phyloP scores from a whole-genome alignment of 2,888 invertebrate species.

The Chrysolina oricalcia region DNA sequence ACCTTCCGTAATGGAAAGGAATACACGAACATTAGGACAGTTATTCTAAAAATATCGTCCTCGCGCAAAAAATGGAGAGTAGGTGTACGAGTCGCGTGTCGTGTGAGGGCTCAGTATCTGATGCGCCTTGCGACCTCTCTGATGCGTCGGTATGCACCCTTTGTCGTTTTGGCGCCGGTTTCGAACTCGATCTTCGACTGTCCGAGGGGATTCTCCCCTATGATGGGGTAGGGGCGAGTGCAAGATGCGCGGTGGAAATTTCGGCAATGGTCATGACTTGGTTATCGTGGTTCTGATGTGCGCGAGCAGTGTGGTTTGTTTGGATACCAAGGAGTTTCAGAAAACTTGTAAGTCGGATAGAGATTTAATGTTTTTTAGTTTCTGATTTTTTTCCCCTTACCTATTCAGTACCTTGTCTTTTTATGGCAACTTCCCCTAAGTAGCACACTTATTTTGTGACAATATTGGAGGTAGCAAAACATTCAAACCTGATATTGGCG shows the following conservation, averaged over 20 bases:
- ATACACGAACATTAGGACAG: conserved; percentile 25
- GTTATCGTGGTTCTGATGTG: conserved; percentile 47
- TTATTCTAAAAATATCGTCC: conserved; percentile 49
- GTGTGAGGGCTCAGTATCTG: conserved; percentile 58
- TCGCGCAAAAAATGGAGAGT: conserved; percentile 58
- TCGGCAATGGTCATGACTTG: conserved; percentile 33
- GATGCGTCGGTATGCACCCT: conserved; percentile 54
- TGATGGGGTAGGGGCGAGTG: conserved; percentile 46
- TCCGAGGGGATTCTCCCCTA: conserved; percentile 18
- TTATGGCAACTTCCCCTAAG: too few species aligned
- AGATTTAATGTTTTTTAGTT: too few species aligned
- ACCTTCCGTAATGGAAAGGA: conserved; percentile 48
- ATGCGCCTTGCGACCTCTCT: conserved; percentile 56
- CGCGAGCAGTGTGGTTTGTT: conserved; percentile 46
- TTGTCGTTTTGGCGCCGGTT: conserved; percentile 28
- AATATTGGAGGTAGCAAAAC: too few species aligned
- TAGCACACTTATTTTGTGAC: too few species aligned
- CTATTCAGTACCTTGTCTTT: too few species aligned
- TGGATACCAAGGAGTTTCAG: conserved; percentile 64
- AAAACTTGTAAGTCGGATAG: conserved; percentile 65
- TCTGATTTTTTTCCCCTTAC: too few species aligned
- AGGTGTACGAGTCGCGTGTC: conserved; percentile 56
- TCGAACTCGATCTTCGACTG: conserved; percentile 13
- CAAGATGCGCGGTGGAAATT: conserved; percentile 52
- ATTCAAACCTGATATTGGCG: too few species aligned